Evolutionary conservation across 2,888 invertebrate genomes (phyloP), one percentile per base, ranked within the genome.

Genomic region (Heliconius cydno): DNA sequence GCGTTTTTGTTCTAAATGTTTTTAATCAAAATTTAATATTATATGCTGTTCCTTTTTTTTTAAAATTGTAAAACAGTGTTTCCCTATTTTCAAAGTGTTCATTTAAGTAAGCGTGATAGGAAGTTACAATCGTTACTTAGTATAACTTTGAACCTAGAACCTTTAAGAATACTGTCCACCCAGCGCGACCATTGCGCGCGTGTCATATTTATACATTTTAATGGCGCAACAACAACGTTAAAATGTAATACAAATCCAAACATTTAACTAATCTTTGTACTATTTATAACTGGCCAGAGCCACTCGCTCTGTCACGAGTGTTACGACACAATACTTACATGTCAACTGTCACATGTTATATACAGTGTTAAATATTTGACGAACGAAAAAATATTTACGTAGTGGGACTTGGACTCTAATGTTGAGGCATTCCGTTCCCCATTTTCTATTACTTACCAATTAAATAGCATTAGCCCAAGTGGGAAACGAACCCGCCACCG

Each of bases 271-370:
- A 68, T 38, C 1, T 68, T 68, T n/a, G 13, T 68, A 68, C 34
- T 68, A 68, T 68, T 38, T 38, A 68, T 68, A 68, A 68, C 67
- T 38, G 34, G 38, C 68, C 19, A 34, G 67, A 34, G 34, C 22
- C 0, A 34, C 34, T 34, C 10, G n/a, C 34, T 22, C 22, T 22
- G 67, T 67, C 34, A 34, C 34, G 34, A 9, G 34, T 34, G 34
- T 34, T 67, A 34, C 34, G 34, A 67, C 34, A 12, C 25, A 65
- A n/a, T 1, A 65, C 63, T 13, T 46, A 68, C 67, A 22, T 67
- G 38, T 38, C 34, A 68, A 22, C 67, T 68, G 38, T 34, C 34
- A 34, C 7, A 34, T 34, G 34, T 34, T 34, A 34, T 34, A 30
- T 30, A 30, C 30, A 5, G 30, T 30, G 30, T 30, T 30, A 30